Base-by-base conservation (phyloP, 2,797 vertebrate species). In the Sebastes trivittatus region DNA sequence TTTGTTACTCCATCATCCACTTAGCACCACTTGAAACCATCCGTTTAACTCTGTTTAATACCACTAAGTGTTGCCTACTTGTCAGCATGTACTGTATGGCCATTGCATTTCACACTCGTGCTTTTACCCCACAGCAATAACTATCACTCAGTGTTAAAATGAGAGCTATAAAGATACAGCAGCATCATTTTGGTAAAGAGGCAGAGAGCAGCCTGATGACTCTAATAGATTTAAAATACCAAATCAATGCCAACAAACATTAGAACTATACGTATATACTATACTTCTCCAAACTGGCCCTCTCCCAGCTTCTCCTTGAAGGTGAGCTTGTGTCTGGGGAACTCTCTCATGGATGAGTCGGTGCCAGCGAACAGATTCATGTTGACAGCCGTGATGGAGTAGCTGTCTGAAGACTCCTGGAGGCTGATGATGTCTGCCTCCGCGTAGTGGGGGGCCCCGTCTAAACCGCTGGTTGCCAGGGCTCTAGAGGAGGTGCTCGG, bases 221-320 rank as follows among this genome's bases (percentile, higher is more conserved):
- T 34, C 29, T 16, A 54, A 74, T 23, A 18, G 25, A 16, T 32
- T 77, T 8, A 59, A 54, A 63, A 22, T n/a, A 8, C 6, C 22
- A 49, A 66, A 74, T 73, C 61, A 13, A 14, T 67, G 25, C 42
- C 66, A 84, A 25, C 14, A 79, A 78, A 83, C n/a, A 75, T 59
- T 11, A 80, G 38, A 66, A 29, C 9, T 46, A 46, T 46, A 81
- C 64, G 13, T 60, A 46, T 46, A 46, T 46, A 46, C 16, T 4
- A 6, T 86, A 99, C 98, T 95, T 99, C 98, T 87, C 98, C 98
- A 87, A 99, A 99, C 89, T 99, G 98, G 77, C 98, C 98, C 94
- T 99, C 98, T 84, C 98, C 98, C 63, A 99, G 94, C 81, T 99
- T 99, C 92, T 99, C 98, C 90, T 98, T 98, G 92, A 99, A 99